These are phyloP conservation scores for Pedetes capensis DNA, from an alignment of 2,113 vertebrate genomes.

Conservation along the genomic window DNA sequence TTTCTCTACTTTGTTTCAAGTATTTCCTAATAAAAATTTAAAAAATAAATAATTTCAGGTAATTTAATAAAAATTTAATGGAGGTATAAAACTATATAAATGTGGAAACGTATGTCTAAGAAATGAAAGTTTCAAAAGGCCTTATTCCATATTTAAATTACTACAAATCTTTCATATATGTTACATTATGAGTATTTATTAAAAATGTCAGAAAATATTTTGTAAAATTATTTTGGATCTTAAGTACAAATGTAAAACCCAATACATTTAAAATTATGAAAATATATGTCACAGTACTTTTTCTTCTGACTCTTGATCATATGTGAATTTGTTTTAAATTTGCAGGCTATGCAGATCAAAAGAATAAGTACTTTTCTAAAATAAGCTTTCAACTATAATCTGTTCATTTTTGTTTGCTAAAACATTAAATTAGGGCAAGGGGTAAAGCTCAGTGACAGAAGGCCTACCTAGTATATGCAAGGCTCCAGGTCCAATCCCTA, in stretches of 20 bases:
- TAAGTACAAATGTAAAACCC: slow-evolving; percentile 6
- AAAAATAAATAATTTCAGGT: slow-evolving; percentile 27
- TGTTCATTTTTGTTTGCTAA: not conserved
- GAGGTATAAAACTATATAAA: not conserved
- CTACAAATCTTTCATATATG: not conserved
- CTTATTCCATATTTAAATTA: not conserved
- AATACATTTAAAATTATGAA: not conserved
- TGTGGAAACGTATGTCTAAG: not conserved
- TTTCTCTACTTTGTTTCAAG: slow-evolving; percentile 6
- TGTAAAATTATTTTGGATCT: not conserved
- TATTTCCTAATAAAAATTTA: not conserved
- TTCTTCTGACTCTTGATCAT: not conserved
- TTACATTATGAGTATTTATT: not conserved
- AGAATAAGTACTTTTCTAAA: not conserved
- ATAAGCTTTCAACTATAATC: not conserved
- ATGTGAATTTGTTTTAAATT: too few species aligned
- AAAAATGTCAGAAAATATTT: not conserved
- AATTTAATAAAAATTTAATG: not conserved
- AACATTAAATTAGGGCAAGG: not conserved
- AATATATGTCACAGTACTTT: too few species aligned
- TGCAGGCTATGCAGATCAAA: not conserved
- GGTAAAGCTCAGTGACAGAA: not conserved
- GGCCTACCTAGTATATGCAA: not conserved
- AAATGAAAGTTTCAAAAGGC: not conserved
- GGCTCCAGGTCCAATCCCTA: not conserved